Evolutionary conservation across 2,888 invertebrate genomes (phyloP), one percentile per base, ranked within the genome.

Genomic region (Acanthacorydalis orientalis): DNA sequence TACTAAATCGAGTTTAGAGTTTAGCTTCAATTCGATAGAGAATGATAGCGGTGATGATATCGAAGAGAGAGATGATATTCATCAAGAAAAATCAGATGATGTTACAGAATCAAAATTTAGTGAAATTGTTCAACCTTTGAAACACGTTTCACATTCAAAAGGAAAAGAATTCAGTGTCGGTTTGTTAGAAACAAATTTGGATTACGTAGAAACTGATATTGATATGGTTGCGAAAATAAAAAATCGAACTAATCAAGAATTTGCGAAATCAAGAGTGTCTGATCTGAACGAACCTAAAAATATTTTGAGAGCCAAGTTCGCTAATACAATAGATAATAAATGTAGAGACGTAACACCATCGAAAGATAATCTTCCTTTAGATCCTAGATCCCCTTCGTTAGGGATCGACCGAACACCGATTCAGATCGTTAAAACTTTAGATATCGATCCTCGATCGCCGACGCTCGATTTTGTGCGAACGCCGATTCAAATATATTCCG

Each of bases 151-250:
- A n/a, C n/a, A n/a, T n/a, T n/a, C n/a, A n/a, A 52, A 57, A 52
- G 57, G 58, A 51, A 54, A 59, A 48, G 61, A 62, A 40, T 69
- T 69, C 50, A 66, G 68, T 40, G 64, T 64, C 23, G 65, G 64
- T 39, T 59, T 77, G 35, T 60, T 77, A 51, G 77, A 77, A 64
- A 77, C 77, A 15, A 74, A 77, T 60, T 70, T 77, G 62, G 77
- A 77, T 55, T 77, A 66, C 63, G 59, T 72, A 33, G 75, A 74
- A 59, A 67, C 68, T 23, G 61, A 68, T 57, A 55, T 68, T 38
- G 68, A 68, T 58, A 55, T 46, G 34, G 61, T 61, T 14, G 51
- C 58, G 35, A 52, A 56, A 48, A 49, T 48, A 46, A 16, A 54
- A 51, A 37, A 51, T 9, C 15, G 16, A 31, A 10, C 8, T 35